These are phyloP conservation scores for Proisotoma minuta DNA, from an alignment of 2,888 invertebrate genomes.

Conservation along the genomic window DNA sequence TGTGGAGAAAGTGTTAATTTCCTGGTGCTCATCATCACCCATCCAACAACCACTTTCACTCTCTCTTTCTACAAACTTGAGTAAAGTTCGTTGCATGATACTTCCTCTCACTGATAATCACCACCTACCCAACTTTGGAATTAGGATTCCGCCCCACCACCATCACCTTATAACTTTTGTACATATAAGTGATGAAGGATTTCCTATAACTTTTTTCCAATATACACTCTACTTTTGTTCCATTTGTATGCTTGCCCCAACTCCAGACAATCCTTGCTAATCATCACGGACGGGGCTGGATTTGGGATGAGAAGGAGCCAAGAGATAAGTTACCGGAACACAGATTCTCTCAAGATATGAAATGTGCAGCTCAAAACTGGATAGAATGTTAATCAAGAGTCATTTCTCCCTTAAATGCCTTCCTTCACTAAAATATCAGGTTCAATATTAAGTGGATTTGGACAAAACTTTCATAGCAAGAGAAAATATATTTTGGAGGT, in stretches of 20 bases:
- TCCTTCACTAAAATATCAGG: no score
- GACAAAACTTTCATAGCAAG: no score
- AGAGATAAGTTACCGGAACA: not conserved
- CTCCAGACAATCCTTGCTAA: not conserved
- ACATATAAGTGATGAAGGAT: not conserved
- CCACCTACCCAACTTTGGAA: no score
- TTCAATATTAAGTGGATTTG: no score
- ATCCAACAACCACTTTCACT: conserved; percentile 11
- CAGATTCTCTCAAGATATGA: not conserved
- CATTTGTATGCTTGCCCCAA: not conserved
- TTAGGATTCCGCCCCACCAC: not conserved
- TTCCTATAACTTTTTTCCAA: not conserved
- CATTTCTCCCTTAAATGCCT: not conserved
- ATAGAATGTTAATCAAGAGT: not conserved
- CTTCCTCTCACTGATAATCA: conserved; percentile 12
- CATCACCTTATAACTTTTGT: not conserved
- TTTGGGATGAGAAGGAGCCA: not conserved
- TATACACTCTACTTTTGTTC: not conserved
- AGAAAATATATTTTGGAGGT: no score
- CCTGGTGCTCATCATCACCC: conserved; percentile 16
- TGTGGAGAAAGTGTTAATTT: conserved; percentile 25
- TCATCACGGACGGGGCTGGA: not conserved
- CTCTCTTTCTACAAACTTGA: conserved; percentile 14
- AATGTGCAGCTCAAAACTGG: no score
- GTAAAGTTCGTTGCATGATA: conserved; percentile 18